Base-by-base conservation (phyloP, 2,888 invertebrate species). In the Leucania comma region DNA sequence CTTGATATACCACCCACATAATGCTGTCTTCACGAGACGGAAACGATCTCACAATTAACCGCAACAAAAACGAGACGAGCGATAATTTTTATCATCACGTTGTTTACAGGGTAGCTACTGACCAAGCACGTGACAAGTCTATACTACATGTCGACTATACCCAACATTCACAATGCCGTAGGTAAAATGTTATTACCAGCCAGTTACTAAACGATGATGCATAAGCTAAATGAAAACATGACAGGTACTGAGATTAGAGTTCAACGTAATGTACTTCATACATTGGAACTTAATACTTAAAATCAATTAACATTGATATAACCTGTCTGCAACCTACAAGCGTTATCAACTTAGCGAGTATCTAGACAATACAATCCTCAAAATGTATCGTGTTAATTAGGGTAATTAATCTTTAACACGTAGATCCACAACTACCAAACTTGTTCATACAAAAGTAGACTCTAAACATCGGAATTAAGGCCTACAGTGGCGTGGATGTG, bases 371-470 rank as follows among this genome's bases (percentile, higher is more conserved):
- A 61, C 26, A 66, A 63, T 67, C 35, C 48, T 46, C 48, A 53
- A 69, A 66, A n/a, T 75, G 63, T 80, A 80, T 66, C n/a, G 59
- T 53, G 62, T 42, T 77, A 71, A 66, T 70, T 58, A 66, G 62
- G 8, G 22, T 53, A 68, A 75, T 80, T 75, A 42, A 61, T 62
- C 48, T 54, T 56, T 56, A n/a, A n/a, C n/a, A n/a, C n/a, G n/a
- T n/a, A n/a, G n/a, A n/a, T n/a, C n/a, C n/a, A n/a, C n/a, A n/a
- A n/a, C n/a, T n/a, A n/a, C n/a, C n/a, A n/a, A n/a, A n/a, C n/a
- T n/a, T n/a, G n/a, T n/a, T n/a, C n/a, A n/a, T n/a, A n/a, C n/a
- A n/a, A n/a, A n/a, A n/a, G n/a, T n/a, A n/a, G n/a, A n/a, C n/a
- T n/a, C n/a, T n/a, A n/a, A n/a, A n/a, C n/a, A n/a, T n/a, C n/a